Base-by-base conservation (phyloP, 1,140 invertebrate genomes). In the Aphelenchoides besseyi region DNA sequence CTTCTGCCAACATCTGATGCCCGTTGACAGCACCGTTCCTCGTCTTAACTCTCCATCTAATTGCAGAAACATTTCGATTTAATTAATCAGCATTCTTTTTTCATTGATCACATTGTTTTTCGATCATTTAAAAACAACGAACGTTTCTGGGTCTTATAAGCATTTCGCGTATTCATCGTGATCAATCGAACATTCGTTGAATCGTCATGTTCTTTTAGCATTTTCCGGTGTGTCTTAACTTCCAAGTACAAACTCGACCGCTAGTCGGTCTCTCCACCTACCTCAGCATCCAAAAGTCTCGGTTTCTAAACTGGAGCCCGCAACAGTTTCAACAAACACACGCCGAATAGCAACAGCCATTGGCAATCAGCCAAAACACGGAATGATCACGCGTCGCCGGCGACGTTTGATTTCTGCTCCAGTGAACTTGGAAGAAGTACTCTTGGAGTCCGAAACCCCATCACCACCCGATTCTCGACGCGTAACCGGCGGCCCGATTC, bases 341-440 rank as follows among this genome's bases (percentile, higher is more conserved):
- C 41, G 41, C 41, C 41, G 41, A 12, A 48, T 48, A 23, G 41
- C 41, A 48, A 48, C 41, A 23, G 41, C 12, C 41, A n/a, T n/a
- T n/a, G 41, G 41, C 41, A 16, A 16, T 12, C 41, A 48, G 41
- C 41, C 41, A 23, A 48, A 59, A 33, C 55, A 59, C 18, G 55
- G 55, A 33, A 66, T 66, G 63, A 53, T 66, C 32, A 66, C 63
- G 12, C 12, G 67, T 16, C 62, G 69, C 2, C 69, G 69, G 35
- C 28, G 69, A 8, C 69, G 69, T 26, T 5, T 70, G 29, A 70
- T 70, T 23, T 70, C 69, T 18, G 69, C 69, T 1, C 69, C 69
- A 3, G 63, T 66, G 1, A 2, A 33, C 32, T 26, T 12, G 2
- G 63, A 66, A 16, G 12, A 66, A 2, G n/a, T 18, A 16, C n/a